These are phyloP conservation scores for Acyrthosiphon pisum DNA, from an alignment of 1,140 invertebrate species.

Conservation along the genomic window DNA sequence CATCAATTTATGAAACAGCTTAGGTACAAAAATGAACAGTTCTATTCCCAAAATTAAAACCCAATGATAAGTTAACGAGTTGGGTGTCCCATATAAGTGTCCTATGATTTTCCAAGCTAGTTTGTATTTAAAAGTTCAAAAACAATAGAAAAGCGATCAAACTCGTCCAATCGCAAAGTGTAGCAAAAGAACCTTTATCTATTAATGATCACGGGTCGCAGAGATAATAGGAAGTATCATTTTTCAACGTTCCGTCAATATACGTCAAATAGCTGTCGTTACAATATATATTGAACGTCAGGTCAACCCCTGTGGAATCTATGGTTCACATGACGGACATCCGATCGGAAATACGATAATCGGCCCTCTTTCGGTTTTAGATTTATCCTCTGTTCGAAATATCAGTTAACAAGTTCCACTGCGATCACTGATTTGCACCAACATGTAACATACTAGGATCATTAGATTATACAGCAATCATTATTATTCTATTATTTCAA, in stretches of 20 bases:
- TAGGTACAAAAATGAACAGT: not conserved
- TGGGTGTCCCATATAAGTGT: not conserved
- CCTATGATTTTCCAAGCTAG: not conserved
- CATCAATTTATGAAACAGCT: not conserved
- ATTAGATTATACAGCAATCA: not conserved
- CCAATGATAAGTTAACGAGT: not conserved
- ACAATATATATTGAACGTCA: slow-evolving; percentile 23
- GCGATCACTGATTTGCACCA: not conserved
- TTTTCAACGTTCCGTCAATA: slow-evolving; percentile 51
- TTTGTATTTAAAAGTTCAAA: not conserved
- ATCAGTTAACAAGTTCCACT: not conserved
- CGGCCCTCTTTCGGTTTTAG: not conserved
- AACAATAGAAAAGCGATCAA: not conserved
- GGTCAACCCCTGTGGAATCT: slow-evolving; percentile 15
- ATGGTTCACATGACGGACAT: slow-evolving; percentile 36
- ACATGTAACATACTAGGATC: not conserved
- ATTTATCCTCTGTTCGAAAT: not conserved
- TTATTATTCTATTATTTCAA: not conserved
- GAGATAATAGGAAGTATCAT: slow-evolving; percentile 48
- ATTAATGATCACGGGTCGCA: slow-evolving; percentile 45
- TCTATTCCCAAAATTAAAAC: not conserved
- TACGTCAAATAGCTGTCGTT: slow-evolving; percentile 52
- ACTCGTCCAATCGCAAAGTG: not conserved
- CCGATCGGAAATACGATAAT: slow-evolving; percentile 49
- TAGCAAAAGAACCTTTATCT: not conserved